Evolutionary conservation across 2,797 vertebrate genomes (phyloP), one percentile per base, ranked within the genome.

Genomic region (Micropoecilia bifurca): DNA sequence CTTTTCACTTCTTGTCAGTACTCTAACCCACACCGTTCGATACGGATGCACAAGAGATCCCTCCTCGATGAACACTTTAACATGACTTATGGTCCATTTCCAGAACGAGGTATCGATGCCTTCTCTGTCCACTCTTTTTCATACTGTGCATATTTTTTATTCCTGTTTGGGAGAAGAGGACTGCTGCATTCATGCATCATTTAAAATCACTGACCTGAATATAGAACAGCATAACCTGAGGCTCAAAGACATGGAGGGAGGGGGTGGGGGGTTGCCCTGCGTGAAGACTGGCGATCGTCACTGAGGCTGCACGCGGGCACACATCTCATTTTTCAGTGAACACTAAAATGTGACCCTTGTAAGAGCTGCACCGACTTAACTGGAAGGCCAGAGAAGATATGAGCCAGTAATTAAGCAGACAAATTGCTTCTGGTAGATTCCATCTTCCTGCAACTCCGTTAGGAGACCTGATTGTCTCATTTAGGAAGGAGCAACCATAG

Each of bases 131-230:
- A 25, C 20, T 41, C 90, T 77, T 84, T 91, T 88, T 86, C 18
- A 39, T 80, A 80, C 79, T 53, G 69, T 83, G 86, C 86, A 83
- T 88, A 81, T 88, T 87, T 79, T 72, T 43, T 50, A 22, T 53
- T 53, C 22, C 80, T 75, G 88, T 86, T 91, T 91, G 88, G 71
- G 71, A 45, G 75, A 82, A 20, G 74, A 30, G 45, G 28, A 48
- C 43, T 66, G 81, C 76, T 78, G 61, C 59, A 47, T 79, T 33
- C 36, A 47, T 75, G 84, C 63, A 74, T 87, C 82, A 92, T 93
- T 93, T 86, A 86, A 61, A 95, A 84, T 80, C 91, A 90, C 25
- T 94, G 94, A 95, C 93, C 91, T 91, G 91, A 79, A 95, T 61
- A 78, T 81, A 82, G 69, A 61, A 82, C 61, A 10, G 0, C 61